phyloP scores from a whole-genome alignment of 92 coral and sea anemone species.

The Heteractis magnifica region DNA sequence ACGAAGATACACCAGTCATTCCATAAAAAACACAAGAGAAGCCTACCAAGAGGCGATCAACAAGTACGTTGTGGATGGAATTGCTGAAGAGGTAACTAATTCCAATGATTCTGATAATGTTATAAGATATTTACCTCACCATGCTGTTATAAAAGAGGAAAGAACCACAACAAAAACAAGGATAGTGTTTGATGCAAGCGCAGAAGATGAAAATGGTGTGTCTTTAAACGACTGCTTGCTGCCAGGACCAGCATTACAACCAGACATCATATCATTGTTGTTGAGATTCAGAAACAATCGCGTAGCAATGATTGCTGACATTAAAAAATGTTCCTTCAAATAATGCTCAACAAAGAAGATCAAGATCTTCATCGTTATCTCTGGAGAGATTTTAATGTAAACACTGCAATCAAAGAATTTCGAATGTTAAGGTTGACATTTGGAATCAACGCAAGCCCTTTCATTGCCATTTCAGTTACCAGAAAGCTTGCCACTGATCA shows the following conservation, averaged over 20 bases:
- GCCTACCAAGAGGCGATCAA: conserved; percentile 6
- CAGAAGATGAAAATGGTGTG: conserved; percentile 34
- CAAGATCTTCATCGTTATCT: conserved; percentile 7
- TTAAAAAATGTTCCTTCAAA: conserved; percentile 7
- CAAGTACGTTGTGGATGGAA: conserved; percentile 8
- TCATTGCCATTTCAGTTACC: conserved; percentile 10
- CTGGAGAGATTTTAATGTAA: conserved; percentile 21
- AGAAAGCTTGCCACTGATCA: conserved; percentile 4
- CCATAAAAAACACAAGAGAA: not conserved
- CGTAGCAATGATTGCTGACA: conserved; percentile 41
- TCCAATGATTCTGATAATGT: not conserved
- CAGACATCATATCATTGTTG: conserved; percentile 33
- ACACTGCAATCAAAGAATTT: not conserved
- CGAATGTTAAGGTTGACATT: conserved; percentile 16
- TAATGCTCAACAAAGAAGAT: conserved; percentile 1
- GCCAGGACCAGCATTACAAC: conserved; percentile 46
- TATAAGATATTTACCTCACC: conserved; percentile 48
- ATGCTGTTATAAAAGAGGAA: conserved; percentile 41
- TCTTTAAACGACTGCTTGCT: conserved; percentile 37
- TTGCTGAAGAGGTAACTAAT: conserved; percentile 8
- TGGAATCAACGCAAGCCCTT: conserved; percentile 17
- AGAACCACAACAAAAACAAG: conserved; percentile 40
- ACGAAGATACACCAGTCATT: not conserved
- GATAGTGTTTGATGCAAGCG: conserved; percentile 46
- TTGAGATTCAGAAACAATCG: conserved; percentile 38